These are phyloP conservation scores for Atlantisia rogersi DNA, from an alignment of 2,113 vertebrate species.

Conservation along the genomic window DNA sequence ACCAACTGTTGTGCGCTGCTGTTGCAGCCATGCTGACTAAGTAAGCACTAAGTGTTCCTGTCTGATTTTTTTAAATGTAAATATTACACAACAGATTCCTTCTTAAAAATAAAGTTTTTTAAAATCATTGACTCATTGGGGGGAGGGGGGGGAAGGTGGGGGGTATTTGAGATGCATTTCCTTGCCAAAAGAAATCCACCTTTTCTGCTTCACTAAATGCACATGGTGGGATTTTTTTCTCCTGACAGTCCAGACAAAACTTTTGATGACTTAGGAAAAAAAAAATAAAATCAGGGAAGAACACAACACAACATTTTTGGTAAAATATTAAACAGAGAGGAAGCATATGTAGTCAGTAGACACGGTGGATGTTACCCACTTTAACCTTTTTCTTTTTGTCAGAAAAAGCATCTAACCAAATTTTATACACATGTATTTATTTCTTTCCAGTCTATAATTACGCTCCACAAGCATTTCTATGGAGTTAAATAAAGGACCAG, in stretches of 20 bases:
- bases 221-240: background rate
- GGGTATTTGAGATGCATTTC: background rate
- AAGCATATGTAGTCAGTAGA: background rate
- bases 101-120: background rate
- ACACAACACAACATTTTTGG: background rate
- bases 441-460: background rate
- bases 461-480: background rate
- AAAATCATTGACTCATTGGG: background rate
- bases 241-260: background rate
- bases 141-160: background rate
- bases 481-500: background rate
- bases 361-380: background rate
- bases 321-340: conserved; percentile 17
- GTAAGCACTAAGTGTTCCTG: background rate
- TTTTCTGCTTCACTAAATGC: background rate
- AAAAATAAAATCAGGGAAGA: background rate
- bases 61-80: background rate
- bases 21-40: background rate
- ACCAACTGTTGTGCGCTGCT: background rate
- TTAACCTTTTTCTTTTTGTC: background rate
- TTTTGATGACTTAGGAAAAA: background rate
- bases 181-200: background rate
- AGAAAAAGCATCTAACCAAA: background rate
- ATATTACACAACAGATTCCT: background rate
- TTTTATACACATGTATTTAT: background rate